Base-by-base conservation (phyloP, 2,888 invertebrate genomes). In the Clistopyga incitator region DNA sequence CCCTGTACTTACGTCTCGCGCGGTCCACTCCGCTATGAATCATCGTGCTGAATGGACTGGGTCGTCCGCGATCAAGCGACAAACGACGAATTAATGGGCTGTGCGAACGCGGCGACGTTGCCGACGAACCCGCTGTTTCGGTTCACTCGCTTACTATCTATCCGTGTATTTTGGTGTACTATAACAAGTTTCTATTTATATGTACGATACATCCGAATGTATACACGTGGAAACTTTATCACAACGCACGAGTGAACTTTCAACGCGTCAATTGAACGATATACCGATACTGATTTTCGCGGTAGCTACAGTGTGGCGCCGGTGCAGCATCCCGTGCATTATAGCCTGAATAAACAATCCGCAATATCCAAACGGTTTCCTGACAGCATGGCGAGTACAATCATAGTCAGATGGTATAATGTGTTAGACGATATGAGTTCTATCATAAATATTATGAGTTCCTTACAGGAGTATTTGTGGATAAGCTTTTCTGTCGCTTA, bases 21-120 rank as follows among this genome's bases (percentile, higher is more conserved):
- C 61, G 23, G 25, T 67, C 29, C 13, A 4, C 61, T 50, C 20
- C 47, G 47, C 47, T 56, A 71, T 52, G 81, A 77, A 77, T 71
- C 76, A 81, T 81, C 71, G 47, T 54, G 54, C 47, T 15, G 45
- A 65, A 42, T 45, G 47, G 47, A 38, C 42, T 10, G 47, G 23
- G 34, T 54, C 65, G 47, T 20, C 20, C 56, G 45, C 54, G 71
- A 34, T 52, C 54, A 65, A 54, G 77, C 64, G 81, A 77, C 76
- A 71, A 81, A 81, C 77, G 77, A 81, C 56, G 50, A 71, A 77
- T 76, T 77, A 81, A 81, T 77, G 65, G 65, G n/a, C 70, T 77
- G 54, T 65, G 71, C 42, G 47, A 15, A n/a, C 50, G 64, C 76
- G 64, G 64, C 70, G 70, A 76, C 75, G 54, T 23, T 38, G 52